Evolutionary conservation across 2,113 vertebrate species (phyloP).

Genomic region (Anser brachyrhynchus): DNA sequence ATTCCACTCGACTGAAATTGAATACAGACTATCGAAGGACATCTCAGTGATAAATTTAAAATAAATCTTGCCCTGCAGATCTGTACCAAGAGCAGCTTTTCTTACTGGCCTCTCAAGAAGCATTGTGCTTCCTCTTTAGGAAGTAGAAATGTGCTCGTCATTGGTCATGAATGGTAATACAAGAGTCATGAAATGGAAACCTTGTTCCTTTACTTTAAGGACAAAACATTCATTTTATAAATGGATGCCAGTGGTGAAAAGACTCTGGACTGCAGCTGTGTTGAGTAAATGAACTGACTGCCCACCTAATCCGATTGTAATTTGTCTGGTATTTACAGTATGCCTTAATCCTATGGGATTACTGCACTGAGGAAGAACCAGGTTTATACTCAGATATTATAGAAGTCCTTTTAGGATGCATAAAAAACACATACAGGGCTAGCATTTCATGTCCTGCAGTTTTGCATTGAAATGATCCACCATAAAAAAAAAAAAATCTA

Average conservation of each 20-base stretch:
- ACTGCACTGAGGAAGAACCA: neutral
- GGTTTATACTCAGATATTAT: neutral
- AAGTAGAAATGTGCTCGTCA: neutral
- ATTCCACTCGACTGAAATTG: neutral
- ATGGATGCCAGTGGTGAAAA: neutral
- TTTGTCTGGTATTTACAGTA: slow-evolving; percentile 61
- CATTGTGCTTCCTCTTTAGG: neutral
- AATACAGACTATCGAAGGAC: neutral
- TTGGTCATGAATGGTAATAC: neutral
- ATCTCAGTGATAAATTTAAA: neutral
- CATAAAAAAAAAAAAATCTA: neutral
- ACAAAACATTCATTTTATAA: neutral
- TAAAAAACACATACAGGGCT: neutral
- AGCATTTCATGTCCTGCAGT: neutral
- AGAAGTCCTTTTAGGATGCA: neutral
- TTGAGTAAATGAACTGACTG: slow-evolving; percentile 54
- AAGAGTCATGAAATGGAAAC: neutral
- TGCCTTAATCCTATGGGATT: slow-evolving; percentile 33
- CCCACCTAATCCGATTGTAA: slow-evolving; percentile 46
- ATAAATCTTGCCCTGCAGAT: neutral
- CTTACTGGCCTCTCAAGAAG: neutral
- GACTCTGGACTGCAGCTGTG: slow-evolving; percentile 25
- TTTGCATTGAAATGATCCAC: neutral
- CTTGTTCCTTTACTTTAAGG: neutral
- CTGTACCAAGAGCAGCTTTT: neutral